Conservation (phyloP, 2,797 vertebrate species). For the Amniataba percoides region DNA sequence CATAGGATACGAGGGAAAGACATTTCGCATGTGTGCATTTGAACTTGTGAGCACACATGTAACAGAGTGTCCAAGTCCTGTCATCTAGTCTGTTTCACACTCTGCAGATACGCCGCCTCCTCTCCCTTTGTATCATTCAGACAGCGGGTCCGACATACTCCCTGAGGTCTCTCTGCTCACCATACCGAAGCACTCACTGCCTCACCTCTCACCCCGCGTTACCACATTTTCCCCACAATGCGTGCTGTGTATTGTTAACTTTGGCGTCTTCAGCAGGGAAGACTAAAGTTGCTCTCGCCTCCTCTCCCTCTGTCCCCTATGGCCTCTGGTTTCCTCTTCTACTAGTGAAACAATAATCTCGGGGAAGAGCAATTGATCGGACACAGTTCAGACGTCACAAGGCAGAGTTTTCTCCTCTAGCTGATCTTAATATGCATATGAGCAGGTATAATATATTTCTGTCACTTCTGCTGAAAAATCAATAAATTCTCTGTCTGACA, state of each 20-base stretch:
- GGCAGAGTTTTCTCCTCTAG: constrained; percentile 28
- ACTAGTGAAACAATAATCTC: constrained; percentile 41
- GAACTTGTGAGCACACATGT: background rate
- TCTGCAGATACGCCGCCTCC: constrained; percentile 56
- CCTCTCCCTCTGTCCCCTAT: background rate
- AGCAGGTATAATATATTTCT: constrained; percentile 13
- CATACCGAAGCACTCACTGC: constrained; percentile 49
- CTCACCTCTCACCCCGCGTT: constrained; percentile 68
- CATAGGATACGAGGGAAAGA: background rate
- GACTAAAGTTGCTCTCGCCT: constrained; percentile 50
- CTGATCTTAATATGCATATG: constrained; percentile 7
- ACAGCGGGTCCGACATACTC: constrained; percentile 38
- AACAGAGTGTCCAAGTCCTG: constrained; percentile 12
- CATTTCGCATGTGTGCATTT: constrained; percentile 5
- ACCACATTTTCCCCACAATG: constrained; percentile 58
- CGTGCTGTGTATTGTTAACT: constrained; percentile 76
- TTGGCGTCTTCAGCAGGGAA: constrained; percentile 61
- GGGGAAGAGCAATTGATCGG: constrained; percentile 47
- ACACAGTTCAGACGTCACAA: constrained; percentile 46
- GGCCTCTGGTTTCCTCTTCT: constrained; percentile 46
- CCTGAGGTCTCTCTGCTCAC: constrained; percentile 57
- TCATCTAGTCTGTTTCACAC: constrained; percentile 60
- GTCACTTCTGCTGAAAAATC: constrained; percentile 50
- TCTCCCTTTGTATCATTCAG: constrained; percentile 58
- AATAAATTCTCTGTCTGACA: constrained; percentile 52